Percentiles rank a stretch among this genome's conserved stretches.
Conservation (phyloP, 2,888 invertebrate species). For the Polylopha cassiicola region DNA sequence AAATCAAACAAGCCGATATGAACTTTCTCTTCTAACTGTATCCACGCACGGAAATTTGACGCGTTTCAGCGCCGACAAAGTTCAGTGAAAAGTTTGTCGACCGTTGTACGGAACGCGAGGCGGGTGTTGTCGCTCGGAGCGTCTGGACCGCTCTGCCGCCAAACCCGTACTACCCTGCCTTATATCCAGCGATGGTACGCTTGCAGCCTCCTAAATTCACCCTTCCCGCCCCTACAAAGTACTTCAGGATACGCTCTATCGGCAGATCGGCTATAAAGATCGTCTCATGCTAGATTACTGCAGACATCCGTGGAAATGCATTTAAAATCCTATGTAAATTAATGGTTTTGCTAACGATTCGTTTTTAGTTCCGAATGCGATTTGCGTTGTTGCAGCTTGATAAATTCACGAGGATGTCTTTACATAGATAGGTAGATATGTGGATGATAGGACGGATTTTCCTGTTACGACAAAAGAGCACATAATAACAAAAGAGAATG, state of each 20-base stretch:
- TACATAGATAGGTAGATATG: slow-evolving; percentile 10
- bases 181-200: slow-evolving; percentile 42
- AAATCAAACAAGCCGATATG: slow-evolving; percentile 12
- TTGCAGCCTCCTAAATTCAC: slow-evolving; percentile 27
- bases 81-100: slow-evolving; percentile 14
- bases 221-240: slow-evolving; percentile 23
- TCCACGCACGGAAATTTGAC: slow-evolving; percentile 15
- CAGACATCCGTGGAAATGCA: slow-evolving; percentile 21
- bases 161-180: slow-evolving; percentile 44
- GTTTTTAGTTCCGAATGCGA: slow-evolving; percentile 5
- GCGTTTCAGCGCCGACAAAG: slow-evolving; percentile 13
- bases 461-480: slow-evolving; percentile 2
- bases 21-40: slow-evolving; percentile 16
- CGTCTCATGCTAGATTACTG: slow-evolving; percentile 28
- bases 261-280: slow-evolving; percentile 28
- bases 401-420: slow-evolving; percentile 7
- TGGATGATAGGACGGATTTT: slow-evolving; percentile 3
- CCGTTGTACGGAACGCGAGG: slow-evolving; percentile 40
- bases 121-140: slow-evolving; percentile 43
- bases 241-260: slow-evolving; percentile 27
- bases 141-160: slow-evolving; percentile 55
- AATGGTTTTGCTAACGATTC: slow-evolving; percentile 19
- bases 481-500: slow-evolving; percentile 4
- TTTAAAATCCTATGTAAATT: slow-evolving; percentile 19
- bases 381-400: slow-evolving; percentile 8